phyloP scores from a whole-genome alignment of 1,140 invertebrate species.

The Trachymyrmex septentrionalis region DNA sequence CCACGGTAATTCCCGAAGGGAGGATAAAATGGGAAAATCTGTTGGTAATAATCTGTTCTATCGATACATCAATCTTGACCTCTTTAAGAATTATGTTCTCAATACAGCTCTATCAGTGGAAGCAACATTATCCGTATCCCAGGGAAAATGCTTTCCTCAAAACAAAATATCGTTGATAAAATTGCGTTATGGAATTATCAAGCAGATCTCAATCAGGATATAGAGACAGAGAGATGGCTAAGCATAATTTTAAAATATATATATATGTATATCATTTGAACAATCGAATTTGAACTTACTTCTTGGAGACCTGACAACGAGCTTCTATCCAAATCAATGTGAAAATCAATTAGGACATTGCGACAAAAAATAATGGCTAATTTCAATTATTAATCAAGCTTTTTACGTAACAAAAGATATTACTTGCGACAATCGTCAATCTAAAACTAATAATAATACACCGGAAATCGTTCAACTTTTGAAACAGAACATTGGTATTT shows the following conservation, averaged over 20 bases:
- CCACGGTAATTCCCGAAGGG: slow-evolving; percentile 19
- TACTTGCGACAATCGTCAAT: background rate
- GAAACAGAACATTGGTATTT: background rate
- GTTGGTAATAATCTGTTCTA: slow-evolving; percentile 46
- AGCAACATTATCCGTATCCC: slow-evolving; percentile 6
- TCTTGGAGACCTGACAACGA: background rate
- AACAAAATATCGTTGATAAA: slow-evolving; percentile 36
- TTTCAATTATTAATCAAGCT: slow-evolving; percentile 21
- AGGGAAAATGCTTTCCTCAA: background rate
- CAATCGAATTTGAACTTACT: too few species aligned
- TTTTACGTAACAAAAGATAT: background rate
- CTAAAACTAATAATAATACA: background rate
- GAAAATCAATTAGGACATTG: background rate
- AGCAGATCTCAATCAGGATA: background rate
- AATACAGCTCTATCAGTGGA: background rate
- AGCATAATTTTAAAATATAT: background rate
- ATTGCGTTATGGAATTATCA: background rate
- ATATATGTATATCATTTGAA: slow-evolving; percentile 21
- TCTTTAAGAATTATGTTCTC: slow-evolving; percentile 22
- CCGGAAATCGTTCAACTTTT: background rate
- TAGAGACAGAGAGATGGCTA: background rate
- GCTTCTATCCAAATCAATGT: background rate
- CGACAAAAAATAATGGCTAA: background rate
- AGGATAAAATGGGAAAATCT: slow-evolving; percentile 41
- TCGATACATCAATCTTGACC: slow-evolving; percentile 41